Percentiles rank a stretch among this genome's conserved stretches.
Conservation (phyloP, 30 jellyfish, hydroid and myxozoan species). For the Sanderia malayensis region DNA sequence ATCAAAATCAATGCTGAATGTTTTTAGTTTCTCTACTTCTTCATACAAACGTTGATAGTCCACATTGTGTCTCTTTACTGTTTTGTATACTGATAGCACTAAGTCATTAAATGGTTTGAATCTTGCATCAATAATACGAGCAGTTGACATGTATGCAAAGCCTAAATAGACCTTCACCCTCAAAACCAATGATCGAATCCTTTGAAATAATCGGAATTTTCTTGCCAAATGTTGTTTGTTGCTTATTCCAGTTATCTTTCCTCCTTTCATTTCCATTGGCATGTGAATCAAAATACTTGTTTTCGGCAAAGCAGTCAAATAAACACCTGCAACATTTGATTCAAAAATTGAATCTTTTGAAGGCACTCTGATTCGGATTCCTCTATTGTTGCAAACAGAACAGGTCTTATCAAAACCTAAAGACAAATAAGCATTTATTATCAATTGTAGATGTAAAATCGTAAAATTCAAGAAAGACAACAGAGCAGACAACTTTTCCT, state of each 20-base stretch:
- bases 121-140: neutral
- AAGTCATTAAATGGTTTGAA: neutral
- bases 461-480: too few relatives aligned
- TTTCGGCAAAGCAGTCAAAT: neutral
- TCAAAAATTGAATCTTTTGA: neutral
- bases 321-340: neutral
- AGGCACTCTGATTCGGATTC: neutral
- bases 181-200: neutral
- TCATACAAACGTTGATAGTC: neutral
- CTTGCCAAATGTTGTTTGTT: neutral
- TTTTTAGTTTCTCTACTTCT: neutral
- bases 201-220: neutral
- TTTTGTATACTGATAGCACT: neutral
- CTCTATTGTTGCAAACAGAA: neutral
- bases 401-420: constrained; percentile 6
- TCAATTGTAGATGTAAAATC: too few relatives aligned
- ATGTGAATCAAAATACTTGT: neutral
- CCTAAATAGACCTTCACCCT: neutral
- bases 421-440: neutral
- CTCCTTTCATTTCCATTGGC: constrained; percentile 3
- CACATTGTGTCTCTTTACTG: neutral
- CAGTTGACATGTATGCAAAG: neutral
- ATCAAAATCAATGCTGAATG: neutral
- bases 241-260: neutral
- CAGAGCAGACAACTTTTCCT: too few relatives aligned